Evolutionary conservation across 2,888 invertebrate species (phyloP).

Genomic region (Mystacides longicornis): DNA sequence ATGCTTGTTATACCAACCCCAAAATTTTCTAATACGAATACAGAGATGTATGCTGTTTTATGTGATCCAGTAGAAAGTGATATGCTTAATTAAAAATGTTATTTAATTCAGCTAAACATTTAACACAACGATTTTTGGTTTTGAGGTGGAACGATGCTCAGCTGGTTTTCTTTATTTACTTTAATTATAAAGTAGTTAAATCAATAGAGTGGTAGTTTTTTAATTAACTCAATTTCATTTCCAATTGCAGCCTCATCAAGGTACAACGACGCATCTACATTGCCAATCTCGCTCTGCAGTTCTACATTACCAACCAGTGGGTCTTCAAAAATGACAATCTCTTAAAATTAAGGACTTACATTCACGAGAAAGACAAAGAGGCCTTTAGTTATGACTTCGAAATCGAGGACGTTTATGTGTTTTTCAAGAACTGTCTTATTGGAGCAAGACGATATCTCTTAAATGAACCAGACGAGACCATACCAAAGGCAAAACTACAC

Average conservation of each 20-base stretch:
- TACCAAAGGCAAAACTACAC: conserved; percentile 48
- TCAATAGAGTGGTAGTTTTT: no score
- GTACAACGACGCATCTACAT: conserved; percentile 75
- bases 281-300: conserved; percentile 62
- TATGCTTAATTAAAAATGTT: no score
- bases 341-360: conserved; percentile 41
- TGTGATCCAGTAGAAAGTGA: no score
- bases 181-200: no score
- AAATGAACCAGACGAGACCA: conserved; percentile 54
- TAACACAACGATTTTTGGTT: no score
- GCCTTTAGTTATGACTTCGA: conserved; percentile 55
- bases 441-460: conserved; percentile 61
- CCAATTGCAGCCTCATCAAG: conserved; percentile 58
- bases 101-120: no score
- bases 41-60: no score
- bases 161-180: no score
- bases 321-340: conserved; percentile 60
- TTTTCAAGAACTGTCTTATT: conserved; percentile 46
- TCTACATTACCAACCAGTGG: conserved; percentile 75
- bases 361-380: conserved; percentile 44
- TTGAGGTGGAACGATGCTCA: no score
- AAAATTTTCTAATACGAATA: no score
- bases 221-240: no score
- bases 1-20: no score
- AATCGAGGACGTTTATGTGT: conserved; percentile 44